Percentiles rank a stretch among this genome's conserved stretches.
These are phyloP conservation scores for Pomatostomus ruficeps DNA, from an alignment of 2,113 vertebrate genomes.

Conservation along the genomic window DNA sequence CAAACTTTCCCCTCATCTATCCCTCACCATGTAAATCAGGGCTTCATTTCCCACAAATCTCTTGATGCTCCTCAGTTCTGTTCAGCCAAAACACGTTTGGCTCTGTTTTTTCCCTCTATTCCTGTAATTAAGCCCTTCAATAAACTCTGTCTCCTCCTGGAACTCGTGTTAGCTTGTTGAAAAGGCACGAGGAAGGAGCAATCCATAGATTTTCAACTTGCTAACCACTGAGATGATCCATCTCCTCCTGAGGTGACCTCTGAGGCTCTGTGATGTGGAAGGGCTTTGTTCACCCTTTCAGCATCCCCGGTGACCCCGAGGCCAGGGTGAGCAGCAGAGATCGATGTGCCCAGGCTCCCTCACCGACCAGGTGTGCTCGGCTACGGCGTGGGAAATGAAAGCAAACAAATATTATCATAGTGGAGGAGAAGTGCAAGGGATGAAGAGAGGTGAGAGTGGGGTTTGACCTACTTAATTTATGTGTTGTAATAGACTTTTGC, in stretches of 20 bases:
- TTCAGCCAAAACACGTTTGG: neutral
- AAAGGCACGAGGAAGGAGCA: neutral
- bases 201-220: neutral
- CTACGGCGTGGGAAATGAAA: fast-evolving
- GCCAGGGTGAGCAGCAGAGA: neutral
- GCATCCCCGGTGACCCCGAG: neutral
- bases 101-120: neutral
- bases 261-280: neutral
- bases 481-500: neutral
- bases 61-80: neutral
- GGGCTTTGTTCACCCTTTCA: neutral
- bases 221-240: neutral
- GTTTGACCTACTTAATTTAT: neutral
- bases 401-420: neutral
- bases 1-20: neutral
- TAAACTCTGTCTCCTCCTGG: neutral
- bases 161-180: neutral
- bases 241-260: neutral
- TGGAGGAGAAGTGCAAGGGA: neutral
- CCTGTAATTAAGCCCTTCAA: neutral
- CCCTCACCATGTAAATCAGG: neutral
- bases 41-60: neutral
- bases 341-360: fast-evolving
- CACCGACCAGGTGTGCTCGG: fast-evolving
- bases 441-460: neutral